A percentile compares a stretch with the other conserved stretches of the same genome.
phyloP scores from a whole-genome alignment of 2,113 vertebrate species.

The Gopherus flavomarginatus region DNA sequence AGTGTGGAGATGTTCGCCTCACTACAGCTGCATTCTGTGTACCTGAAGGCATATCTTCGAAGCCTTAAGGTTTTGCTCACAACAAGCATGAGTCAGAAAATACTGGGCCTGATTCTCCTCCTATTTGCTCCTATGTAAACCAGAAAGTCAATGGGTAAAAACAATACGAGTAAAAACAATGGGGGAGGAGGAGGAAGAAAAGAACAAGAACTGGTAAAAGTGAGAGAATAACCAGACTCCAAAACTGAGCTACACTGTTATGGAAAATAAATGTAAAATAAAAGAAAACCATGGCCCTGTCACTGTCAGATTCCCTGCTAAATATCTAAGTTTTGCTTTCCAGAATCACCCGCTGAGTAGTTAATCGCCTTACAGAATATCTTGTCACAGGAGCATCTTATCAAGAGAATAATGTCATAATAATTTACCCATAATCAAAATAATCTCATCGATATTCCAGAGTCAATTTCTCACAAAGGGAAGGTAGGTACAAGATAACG shows the following conservation, averaged over 20 bases:
- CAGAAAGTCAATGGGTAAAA: neutral
- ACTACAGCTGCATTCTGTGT: too few species aligned
- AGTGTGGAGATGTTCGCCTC: neutral
- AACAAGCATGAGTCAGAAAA: neutral
- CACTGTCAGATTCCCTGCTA: neutral
- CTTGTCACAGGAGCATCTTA: slow-evolving; percentile 14
- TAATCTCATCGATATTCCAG: slow-evolving; percentile 42
- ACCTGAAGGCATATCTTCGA: neutral
- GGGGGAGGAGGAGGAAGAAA: too few species aligned
- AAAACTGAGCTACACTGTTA: neutral
- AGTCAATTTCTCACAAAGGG: neutral
- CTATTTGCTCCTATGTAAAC: neutral
- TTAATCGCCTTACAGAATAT: slow-evolving; percentile 14
- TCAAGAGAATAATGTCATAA: slow-evolving; percentile 4
- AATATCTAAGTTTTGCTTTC: neutral
- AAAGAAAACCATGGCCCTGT: neutral
- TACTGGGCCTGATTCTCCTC: neutral
- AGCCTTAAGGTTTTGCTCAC: neutral
- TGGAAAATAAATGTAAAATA: slow-evolving; percentile 12
- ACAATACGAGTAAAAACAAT: too few species aligned
- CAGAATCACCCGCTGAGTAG: slow-evolving; percentile 21
- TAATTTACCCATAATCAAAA: slow-evolving; percentile 27
- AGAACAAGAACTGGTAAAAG: neutral
- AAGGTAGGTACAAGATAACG: neutral
- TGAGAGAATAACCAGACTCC: neutral